Base-by-base conservation (phyloP, 2,113 vertebrate genomes). In the Cottus gobio region DNA sequence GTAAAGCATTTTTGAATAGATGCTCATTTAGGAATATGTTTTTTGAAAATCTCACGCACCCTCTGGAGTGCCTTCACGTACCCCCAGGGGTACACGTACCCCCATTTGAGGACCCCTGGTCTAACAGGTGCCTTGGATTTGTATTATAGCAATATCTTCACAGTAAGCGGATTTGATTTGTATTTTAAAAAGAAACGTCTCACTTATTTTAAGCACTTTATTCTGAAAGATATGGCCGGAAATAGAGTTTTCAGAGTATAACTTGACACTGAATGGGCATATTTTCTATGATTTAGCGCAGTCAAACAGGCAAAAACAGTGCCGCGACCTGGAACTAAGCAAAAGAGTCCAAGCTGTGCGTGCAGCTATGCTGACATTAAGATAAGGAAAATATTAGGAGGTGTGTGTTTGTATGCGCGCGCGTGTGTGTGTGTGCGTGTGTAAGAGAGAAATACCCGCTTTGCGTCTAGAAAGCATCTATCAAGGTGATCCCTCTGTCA, bases 151-250 rank as follows among this genome's bases (percentile, higher is more conserved):
- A 50, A 34, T 5, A 20, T 37, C 36, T 42, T 37, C 20, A 15
- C 4, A 63, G 8, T 20, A 8, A 52, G 0, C 3, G 10, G 13
- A 15, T 24, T 37, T 63, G 18, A 54, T 13, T 42, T n/a, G 9
- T 31, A 18, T 44, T 7, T 28, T 1, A 12, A 28, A 8, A 26
- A 2, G 24, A 1, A 5, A 0, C 3, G 5, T 26, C 46, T 4
- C 16, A 26, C 1, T 20, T 26, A 20, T 6, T 1, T 12, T 13
- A 1, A 31, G 4, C 5, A 39, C 16, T 66, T 87, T 89, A 88
- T 71, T 87, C 46, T 92, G 89, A 87, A 84, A 87, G 24, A 5
- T 18, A 3, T 15, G n/a, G 42, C 71, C 74, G 89, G 91, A 91
- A 79, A 46, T 16, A 1, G 0, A 2, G 0, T 13, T 10, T 5